Conservation (phyloP, 2,113 vertebrate genomes). For the Clarias macrocephalus region DNA sequence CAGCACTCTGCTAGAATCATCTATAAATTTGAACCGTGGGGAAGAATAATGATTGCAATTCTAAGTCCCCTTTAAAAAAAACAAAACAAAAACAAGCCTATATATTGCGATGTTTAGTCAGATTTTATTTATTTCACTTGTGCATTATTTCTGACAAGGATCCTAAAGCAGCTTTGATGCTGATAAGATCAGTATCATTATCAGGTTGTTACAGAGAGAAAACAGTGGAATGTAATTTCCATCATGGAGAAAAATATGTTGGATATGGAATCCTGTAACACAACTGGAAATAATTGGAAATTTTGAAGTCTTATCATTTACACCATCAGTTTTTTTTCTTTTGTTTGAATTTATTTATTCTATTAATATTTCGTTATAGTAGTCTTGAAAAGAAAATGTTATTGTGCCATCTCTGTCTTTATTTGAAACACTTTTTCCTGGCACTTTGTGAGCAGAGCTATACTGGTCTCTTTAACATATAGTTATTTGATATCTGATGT, state of each 20-base stretch:
- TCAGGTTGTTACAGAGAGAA: background rate
- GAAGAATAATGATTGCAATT: background rate
- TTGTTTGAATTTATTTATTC: background rate
- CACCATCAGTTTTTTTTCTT: background rate
- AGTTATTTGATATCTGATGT: slow-evolving; percentile 1
- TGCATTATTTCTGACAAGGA: background rate
- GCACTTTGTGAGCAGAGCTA: background rate
- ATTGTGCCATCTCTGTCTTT: background rate
- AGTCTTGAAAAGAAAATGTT: background rate
- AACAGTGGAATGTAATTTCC: background rate
- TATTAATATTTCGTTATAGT: background rate
- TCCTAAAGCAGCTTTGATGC: background rate
- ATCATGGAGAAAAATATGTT: too few species aligned
- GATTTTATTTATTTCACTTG: background rate
- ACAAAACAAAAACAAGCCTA: background rate
- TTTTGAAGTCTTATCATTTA: background rate
- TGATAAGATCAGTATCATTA: background rate
- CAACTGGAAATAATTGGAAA: background rate
- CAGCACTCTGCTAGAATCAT: background rate
- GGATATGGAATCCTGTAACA: background rate
- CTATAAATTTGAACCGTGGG: background rate
- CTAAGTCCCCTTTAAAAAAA: background rate
- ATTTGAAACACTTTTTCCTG: background rate
- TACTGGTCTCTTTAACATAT: background rate
- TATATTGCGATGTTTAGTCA: background rate